Conservation (phyloP, 64 coral and sea anemone genomes). For the Montipora sp. region DNA sequence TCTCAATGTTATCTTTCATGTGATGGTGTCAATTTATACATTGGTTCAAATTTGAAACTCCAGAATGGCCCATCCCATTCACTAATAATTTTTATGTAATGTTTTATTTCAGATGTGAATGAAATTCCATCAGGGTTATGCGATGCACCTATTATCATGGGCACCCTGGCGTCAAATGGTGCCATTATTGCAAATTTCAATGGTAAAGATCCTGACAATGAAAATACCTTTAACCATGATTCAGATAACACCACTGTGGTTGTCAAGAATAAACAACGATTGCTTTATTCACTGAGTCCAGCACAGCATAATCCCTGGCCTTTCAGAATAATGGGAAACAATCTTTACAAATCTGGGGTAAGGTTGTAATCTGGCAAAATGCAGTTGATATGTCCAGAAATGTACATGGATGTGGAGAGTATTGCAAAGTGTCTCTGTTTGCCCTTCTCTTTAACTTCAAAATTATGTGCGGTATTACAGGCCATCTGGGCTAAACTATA, state of each 20-base stretch:
- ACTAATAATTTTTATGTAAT: background rate
- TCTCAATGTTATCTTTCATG: too few species aligned
- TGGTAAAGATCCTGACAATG: constrained; percentile 79
- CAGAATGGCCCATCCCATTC: too few species aligned
- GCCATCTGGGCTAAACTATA: too few species aligned
- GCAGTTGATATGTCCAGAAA: background rate
- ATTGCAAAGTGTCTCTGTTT: too few species aligned
- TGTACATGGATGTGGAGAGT: too few species aligned
- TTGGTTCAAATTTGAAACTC: too few species aligned
- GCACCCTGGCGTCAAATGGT: constrained; percentile 67
- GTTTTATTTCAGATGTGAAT: constrained; percentile 75
- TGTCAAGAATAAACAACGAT: constrained; percentile 48
- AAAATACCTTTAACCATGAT: background rate
- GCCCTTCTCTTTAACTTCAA: too few species aligned
- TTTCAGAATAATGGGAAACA: constrained; percentile 31
- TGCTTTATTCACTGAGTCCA: constrained; percentile 37
- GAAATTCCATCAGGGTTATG: constrained; percentile 69
- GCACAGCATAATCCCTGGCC: constrained; percentile 17
- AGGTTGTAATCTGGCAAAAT: background rate
- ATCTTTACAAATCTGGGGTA: constrained; percentile 55
- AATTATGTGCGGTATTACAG: too few species aligned
- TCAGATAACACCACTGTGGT: constrained; percentile 13
- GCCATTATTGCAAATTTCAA: constrained; percentile 50
- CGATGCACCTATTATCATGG: constrained; percentile 45
- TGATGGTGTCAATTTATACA: too few species aligned